Evolutionary conservation across 1,140 invertebrate species (phyloP), one percentile per base, ranked within the genome.

Genomic region (Chionoecetes opilio): DNA sequence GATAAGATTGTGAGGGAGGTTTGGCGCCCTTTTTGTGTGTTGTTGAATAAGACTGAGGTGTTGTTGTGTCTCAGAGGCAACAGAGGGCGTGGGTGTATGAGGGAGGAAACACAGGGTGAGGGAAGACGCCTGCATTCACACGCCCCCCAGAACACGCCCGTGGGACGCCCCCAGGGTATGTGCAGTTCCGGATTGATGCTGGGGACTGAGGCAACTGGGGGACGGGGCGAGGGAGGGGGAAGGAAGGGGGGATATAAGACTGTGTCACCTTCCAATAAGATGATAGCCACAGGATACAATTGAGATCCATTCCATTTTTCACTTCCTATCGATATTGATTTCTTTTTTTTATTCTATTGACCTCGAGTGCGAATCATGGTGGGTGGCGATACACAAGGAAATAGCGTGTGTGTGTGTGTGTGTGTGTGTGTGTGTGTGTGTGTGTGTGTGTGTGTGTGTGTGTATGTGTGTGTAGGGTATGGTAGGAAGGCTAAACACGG

Each of bases 341-440:
- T 53, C 21, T 53, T 53, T 53, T 53, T 17, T 53, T 53, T 53
- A 53, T 53, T 14, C 63, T 75, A 6, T 75, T 75, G 63, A 75
- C 63, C 63, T 75, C 2, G 21, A 21, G n/a, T n/a, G 21, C 63
- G n/a, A n/a, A 75, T 75, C 63, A 75, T 26, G 11, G 63, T 11
- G 11, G 46, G 46, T 14, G 11, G 46, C 46, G 8, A 2, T 53
- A 75, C 21, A 75, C 63, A n/a, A 75, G n/a, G 0, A 75, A n/a
- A 1, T n/a, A 75, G 9, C 6, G 29, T 86, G 29, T 29, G 31
- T 17, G 29, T 32, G 31, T 86, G 84, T 86, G 84, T 86, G 84
- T 86, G 84, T 86, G 84, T 86, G 84, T 86, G 84, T 86, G 84
- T 86, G 84, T 86, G 84, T 86, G 84, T 86, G 31, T 86, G 84